Evolutionary conservation across 2,888 invertebrate genomes (phyloP).

Genomic region (Chaitophorus viminalis): DNA sequence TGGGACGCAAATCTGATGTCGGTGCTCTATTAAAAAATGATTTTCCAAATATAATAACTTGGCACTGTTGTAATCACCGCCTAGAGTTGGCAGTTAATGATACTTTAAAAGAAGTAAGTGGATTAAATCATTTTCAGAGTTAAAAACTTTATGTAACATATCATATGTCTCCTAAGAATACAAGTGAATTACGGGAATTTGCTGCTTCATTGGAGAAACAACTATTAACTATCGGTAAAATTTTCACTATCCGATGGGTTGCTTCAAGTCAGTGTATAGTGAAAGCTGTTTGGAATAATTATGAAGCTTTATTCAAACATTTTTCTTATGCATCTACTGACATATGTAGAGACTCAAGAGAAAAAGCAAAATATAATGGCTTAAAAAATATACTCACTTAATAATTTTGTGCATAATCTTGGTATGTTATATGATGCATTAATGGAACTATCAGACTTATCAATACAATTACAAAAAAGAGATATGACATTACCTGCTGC

Average conservation of each 20-base stretch:
- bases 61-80: neutral
- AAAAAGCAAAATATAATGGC: slow-evolving; percentile 10
- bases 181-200: neutral
- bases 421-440: slow-evolving; percentile 22
- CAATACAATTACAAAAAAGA: slow-evolving; percentile 34
- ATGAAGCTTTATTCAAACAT: slow-evolving; percentile 15
- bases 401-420: slow-evolving; percentile 19
- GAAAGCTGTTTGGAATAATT: neutral
- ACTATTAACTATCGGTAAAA: neutral
- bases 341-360: neutral
- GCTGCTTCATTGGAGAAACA: slow-evolving; percentile 2
- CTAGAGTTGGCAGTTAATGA: slow-evolving; percentile 7
- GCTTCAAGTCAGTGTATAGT: neutral
- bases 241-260: neutral
- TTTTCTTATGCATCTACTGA: slow-evolving; percentile 20
- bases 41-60: slow-evolving; percentile 3
- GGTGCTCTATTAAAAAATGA: slow-evolving; percentile 11
- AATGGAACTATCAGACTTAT: slow-evolving; percentile 31
- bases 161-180: neutral
- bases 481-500: slow-evolving; percentile 36
- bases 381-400: slow-evolving; percentile 35
- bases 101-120: slow-evolving; percentile 5
- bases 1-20: neutral
- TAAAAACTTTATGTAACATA: slow-evolving; percentile 5
- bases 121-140: neutral